Conservation (phyloP, 2,797 vertebrate species). For the Pteropus rufus region DNA sequence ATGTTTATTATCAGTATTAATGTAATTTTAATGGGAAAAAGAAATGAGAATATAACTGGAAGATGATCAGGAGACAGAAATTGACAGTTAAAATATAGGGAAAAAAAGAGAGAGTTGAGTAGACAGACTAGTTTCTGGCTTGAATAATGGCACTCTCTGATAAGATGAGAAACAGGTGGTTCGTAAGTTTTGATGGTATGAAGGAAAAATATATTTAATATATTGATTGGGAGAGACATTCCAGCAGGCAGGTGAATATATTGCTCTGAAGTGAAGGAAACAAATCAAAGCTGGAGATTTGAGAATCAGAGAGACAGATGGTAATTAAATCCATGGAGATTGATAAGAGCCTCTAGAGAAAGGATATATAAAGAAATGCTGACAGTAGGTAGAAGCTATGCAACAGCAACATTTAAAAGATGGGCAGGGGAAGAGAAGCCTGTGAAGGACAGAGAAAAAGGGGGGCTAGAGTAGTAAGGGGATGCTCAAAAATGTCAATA, state of each 20-base stretch:
- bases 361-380: not conserved
- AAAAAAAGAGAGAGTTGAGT: not conserved
- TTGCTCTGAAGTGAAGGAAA: not conserved
- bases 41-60: not conserved
- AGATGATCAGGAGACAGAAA: not conserved
- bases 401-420: not conserved
- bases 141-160: not conserved
- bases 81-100: not conserved
- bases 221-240: not conserved
- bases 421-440: not conserved
- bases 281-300: not conserved
- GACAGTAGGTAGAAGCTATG: not conserved
- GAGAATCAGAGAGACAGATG: not conserved
- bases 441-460: constrained; percentile 14
- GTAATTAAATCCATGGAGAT: not conserved
- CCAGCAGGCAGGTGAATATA: not conserved
- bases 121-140: not conserved
- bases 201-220: constrained; percentile 12
- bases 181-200: not conserved
- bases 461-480: not conserved
- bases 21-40: not conserved
- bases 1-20: constrained; percentile 30
- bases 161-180: not conserved
- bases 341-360: not conserved
- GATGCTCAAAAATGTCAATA: not conserved